Evolutionary conservation across 2,797 vertebrate genomes (phyloP), one percentile per base, ranked within the genome.

Genomic region (Lophura swinhoii): DNA sequence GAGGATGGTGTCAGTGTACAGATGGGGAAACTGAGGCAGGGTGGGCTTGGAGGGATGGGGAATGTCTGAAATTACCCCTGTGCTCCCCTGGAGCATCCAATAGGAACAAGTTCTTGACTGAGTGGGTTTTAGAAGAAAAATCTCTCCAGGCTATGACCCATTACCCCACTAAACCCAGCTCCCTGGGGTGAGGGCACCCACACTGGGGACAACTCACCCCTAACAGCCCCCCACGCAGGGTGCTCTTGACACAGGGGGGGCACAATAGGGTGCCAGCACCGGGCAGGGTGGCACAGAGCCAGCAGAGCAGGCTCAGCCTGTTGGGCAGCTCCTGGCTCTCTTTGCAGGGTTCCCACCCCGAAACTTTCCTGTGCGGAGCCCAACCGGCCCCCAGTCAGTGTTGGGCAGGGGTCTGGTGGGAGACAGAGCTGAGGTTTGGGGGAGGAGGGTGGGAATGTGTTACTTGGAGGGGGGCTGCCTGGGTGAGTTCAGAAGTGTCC

Each of bases 21-120:
- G 51, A 2, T 17, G 82, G 91, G 87, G 72, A 86, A 82, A 86
- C 72, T 69, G 87, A 82, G 87, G 87, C 60, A 59, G 35, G 5
- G 44, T 2, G 6, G 24, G 77, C 31, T 33, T 8, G 7, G 20
- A 58, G 31, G n/a, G 55, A 58, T 22, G 55, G 20, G 55, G 13
- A 12, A 20, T 21, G 20, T 22, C 31, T n/a, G 7, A 58, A n/a
- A 21, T 12, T n/a, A n/a, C 31, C 55, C 11, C 17, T 7, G 6
- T 21, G 72, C 8, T 11, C 49, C 33, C 67, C 31, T 20, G 33
- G 58, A 53, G 60, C 41, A 80, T 37, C 56, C 41, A 8, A 11
- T 6, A 23, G 62, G 26, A 17, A 12, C 14, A 41, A 84, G 35
- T 23, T 48, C 55, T 35, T 1, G 3, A 49, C 49, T n/a, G 3